A percentile compares a stretch with the other conserved stretches of the same genome.
These are phyloP conservation scores for Enoplolaimus lenunculus DNA, from an alignment of 2,888 invertebrate genomes.

Conservation along the genomic window DNA sequence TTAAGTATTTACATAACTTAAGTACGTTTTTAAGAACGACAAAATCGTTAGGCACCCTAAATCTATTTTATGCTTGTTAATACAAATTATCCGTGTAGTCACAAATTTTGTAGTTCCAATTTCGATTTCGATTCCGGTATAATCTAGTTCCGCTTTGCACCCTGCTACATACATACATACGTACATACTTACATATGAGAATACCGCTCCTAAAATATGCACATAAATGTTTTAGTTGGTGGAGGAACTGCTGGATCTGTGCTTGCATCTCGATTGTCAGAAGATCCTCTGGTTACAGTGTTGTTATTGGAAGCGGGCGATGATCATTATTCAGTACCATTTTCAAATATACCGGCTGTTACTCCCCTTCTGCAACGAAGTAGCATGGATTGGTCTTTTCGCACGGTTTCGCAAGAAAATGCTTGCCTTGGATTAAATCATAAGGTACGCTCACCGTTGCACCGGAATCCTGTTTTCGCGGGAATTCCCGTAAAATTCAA, in stretches of 20 bases:
- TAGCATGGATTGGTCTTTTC: slow-evolving; percentile 32
- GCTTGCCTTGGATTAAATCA: background rate
- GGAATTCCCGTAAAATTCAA: no score
- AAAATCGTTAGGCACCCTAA: background rate
- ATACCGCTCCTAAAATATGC: no score
- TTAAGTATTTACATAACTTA: no score
- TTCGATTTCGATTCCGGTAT: no score
- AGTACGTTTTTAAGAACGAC: no score
- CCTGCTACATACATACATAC: no score
- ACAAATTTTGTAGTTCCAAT: no score
- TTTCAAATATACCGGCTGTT: slow-evolving; percentile 28
- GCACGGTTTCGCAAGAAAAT: slow-evolving; percentile 31
- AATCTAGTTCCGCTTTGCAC: no score
- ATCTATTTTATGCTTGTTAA: background rate
- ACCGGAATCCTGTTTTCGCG: no score
- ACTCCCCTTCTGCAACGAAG: slow-evolving; percentile 26
- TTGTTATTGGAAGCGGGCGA: slow-evolving; percentile 28
- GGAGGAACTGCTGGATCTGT: slow-evolving; percentile 37
- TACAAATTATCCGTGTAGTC: no score
- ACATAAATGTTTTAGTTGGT: slow-evolving; percentile 34
- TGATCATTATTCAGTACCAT: slow-evolving; percentile 4
- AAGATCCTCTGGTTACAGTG: slow-evolving; percentile 30
- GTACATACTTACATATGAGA: no score
- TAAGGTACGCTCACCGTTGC: no score
- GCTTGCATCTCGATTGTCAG: slow-evolving; percentile 34